Evolutionary conservation across 1,140 invertebrate genomes (phyloP).

Genomic region (Neodiprion virginianus): DNA sequence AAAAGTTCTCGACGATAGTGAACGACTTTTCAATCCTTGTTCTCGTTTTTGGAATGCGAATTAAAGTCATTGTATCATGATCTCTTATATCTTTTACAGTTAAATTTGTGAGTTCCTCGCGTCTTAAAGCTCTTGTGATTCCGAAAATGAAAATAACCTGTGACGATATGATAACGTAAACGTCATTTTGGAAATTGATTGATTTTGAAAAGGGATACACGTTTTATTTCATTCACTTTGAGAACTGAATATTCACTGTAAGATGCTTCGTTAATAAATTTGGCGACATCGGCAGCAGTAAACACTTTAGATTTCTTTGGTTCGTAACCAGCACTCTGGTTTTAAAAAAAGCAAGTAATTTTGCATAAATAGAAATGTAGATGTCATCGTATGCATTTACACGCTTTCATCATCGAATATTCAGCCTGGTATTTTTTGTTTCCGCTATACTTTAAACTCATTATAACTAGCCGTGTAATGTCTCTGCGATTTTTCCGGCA

Average conservation of each 20-base stretch:
- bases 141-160: slow-evolving; percentile 29
- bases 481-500: no score
- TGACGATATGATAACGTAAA: background rate
- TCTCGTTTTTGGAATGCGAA: slow-evolving; percentile 22
- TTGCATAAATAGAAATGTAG: background rate
- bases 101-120: slow-evolving; percentile 33
- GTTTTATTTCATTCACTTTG: background rate
- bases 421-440: background rate
- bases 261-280: slow-evolving; percentile 8
- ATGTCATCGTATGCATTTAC: background rate
- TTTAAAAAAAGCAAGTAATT: slow-evolving; percentile 14
- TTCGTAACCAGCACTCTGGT: background rate
- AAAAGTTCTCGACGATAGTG: slow-evolving; percentile 4
- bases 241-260: background rate
- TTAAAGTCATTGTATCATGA: slow-evolving; percentile 23
- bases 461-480: no score
- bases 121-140: slow-evolving; percentile 31
- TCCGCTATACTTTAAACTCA: background rate
- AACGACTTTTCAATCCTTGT: background rate
- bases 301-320: slow-evolving; percentile 2
- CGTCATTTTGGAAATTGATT: no score
- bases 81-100: slow-evolving; percentile 31
- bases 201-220: background rate
- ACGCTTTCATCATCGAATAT: background rate
- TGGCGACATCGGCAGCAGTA: background rate